These are phyloP conservation scores for Trididemnum nubilum DNA, from an alignment of 23 tunicate species.

Conservation along the genomic window DNA sequence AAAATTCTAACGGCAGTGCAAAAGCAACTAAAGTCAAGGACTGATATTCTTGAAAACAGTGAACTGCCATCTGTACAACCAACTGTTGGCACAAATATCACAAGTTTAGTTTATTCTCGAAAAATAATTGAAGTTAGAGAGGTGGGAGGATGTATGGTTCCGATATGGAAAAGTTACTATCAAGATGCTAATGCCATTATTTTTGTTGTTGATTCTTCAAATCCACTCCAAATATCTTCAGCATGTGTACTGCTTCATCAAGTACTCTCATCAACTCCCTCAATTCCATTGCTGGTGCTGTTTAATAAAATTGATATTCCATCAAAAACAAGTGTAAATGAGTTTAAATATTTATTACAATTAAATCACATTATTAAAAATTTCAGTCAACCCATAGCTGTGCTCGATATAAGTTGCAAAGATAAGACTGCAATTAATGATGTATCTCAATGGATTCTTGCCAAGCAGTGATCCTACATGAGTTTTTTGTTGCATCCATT, in stretches of 20 bases:
- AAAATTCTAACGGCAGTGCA: constrained; percentile 21
- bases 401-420: constrained; percentile 54
- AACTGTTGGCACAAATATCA: constrained; percentile 77
- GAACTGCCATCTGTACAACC: constrained; percentile 63
- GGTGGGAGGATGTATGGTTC: constrained; percentile 86
- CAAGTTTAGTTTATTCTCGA: constrained; percentile 17
- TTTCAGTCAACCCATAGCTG: background rate
- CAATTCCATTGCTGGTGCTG: constrained; percentile 45
- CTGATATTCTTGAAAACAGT: background rate
- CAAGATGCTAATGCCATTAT: constrained; percentile 52
- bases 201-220: constrained; percentile 67
- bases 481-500: background rate
- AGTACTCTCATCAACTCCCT: constrained; percentile 21
- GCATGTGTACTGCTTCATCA: constrained; percentile 27
- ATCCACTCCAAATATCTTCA: constrained; percentile 47
- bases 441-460: constrained; percentile 38
- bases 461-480: too few species aligned
- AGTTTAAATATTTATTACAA: constrained; percentile 49
- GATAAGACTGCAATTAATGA: constrained; percentile 47
- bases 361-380: constrained; percentile 19
- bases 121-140: constrained; percentile 49
- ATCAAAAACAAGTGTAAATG: constrained; percentile 38
- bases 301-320: constrained; percentile 64
- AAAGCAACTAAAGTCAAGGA: constrained; percentile 18
- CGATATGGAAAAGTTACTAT: constrained; percentile 82